phyloP scores from a whole-genome alignment of 2,113 vertebrate species.

The Panurus biarmicus region DNA sequence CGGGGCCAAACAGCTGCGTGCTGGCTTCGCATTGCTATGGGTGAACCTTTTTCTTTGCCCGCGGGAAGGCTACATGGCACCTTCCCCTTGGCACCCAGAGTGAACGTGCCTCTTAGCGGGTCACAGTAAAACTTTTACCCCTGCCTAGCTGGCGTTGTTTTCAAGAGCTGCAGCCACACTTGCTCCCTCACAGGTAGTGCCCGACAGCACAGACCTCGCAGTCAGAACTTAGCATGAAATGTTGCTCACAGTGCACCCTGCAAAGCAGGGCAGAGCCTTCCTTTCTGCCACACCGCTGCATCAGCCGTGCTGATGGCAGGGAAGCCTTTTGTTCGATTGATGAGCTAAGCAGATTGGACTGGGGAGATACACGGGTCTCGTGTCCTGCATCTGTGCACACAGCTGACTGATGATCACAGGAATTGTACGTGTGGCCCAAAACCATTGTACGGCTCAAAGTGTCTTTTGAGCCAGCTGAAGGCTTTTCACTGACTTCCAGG shows the following conservation, averaged over 20 bases:
- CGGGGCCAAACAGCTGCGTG: background rate
- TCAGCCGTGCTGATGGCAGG: conserved; percentile 48
- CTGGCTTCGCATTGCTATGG: background rate
- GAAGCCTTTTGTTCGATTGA: background rate
- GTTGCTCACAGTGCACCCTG: background rate
- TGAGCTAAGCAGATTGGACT: background rate
- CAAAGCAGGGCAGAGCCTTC: background rate
- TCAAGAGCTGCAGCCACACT: background rate
- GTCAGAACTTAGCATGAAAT: background rate
- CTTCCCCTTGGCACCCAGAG: background rate
- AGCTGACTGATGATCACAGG: background rate
- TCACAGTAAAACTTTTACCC: background rate
- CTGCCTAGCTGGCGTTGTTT: background rate
- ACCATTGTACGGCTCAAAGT: background rate
- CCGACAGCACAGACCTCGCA: background rate
- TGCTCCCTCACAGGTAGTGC: background rate
- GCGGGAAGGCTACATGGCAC: background rate
- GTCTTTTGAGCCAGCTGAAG: background rate
- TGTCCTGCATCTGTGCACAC: background rate
- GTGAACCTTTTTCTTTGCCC: background rate
- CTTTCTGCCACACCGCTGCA: background rate
- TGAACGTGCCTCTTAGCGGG: background rate
- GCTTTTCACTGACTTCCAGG: background rate
- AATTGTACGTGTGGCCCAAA: background rate
- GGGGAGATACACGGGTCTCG: background rate